These are phyloP conservation scores for Gallinago stenura DNA, from an alignment of 2,797 vertebrate genomes.

Conservation along the genomic window DNA sequence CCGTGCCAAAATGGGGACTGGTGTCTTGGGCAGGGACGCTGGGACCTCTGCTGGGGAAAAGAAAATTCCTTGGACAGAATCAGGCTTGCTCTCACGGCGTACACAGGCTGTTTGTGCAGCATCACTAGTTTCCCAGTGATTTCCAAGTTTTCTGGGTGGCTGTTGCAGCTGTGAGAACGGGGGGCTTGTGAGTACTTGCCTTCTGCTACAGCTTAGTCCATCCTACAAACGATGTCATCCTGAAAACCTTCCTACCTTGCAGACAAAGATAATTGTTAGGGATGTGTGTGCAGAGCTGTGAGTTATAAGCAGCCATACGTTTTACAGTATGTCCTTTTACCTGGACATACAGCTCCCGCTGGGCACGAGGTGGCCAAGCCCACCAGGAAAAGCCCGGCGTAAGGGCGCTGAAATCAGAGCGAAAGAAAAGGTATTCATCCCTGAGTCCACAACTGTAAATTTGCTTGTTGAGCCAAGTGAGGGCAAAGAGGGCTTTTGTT, in stretches of 20 bases:
- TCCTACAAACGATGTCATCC: neutral
- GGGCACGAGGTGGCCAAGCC: neutral
- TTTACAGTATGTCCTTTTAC: neutral
- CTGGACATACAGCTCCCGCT: neutral
- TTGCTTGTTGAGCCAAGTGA: neutral
- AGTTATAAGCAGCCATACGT: neutral
- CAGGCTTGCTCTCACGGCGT: neutral
- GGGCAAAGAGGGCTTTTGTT: neutral
- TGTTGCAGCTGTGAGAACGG: neutral
- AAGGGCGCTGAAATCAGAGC: neutral
- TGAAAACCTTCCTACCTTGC: neutral
- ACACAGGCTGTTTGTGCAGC: neutral
- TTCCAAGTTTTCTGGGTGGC: neutral
- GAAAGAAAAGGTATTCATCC: neutral
- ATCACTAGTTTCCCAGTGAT: neutral
- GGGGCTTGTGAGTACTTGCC: neutral
- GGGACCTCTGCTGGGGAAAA: neutral
- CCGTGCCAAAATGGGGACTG: neutral
- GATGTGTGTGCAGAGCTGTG: neutral
- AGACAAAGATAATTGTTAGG: neutral
- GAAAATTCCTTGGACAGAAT: neutral
- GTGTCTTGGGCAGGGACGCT: neutral
- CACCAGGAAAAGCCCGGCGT: neutral
- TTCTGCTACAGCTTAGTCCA: neutral
- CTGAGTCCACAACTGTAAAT: neutral